Percentiles rank a stretch among this genome's conserved stretches.
Evolutionary conservation across 2,113 vertebrate species (phyloP).

Genomic region (Cervus canadensis): DNA sequence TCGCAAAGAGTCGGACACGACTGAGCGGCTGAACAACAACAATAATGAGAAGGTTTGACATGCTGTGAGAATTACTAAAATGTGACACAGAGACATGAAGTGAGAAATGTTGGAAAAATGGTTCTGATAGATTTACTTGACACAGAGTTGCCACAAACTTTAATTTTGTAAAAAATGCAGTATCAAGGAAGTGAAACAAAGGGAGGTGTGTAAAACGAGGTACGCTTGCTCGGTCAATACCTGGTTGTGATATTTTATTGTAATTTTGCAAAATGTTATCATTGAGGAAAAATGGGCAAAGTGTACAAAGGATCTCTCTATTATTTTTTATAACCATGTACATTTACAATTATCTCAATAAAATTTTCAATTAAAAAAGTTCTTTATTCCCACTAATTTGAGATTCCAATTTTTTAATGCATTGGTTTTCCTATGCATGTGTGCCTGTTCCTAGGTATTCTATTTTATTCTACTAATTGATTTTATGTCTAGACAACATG

Average conservation of each 20-base stretch:
- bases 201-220: background rate
- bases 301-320: background rate
- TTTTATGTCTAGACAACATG: background rate
- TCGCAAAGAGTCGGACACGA: background rate
- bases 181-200: fast-evolving
- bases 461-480: background rate
- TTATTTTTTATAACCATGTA: background rate
- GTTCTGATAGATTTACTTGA: background rate
- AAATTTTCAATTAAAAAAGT: background rate
- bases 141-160: background rate
- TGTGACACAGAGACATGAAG: background rate
- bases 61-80: background rate
- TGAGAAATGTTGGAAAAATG: background rate
- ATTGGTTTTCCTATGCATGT: background rate
- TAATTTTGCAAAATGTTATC: background rate
- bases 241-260: background rate
- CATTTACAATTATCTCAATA: background rate
- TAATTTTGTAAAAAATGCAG: background rate
- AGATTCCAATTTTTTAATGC: background rate
- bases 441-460: background rate
- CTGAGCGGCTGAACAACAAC: background rate
- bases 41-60: background rate
- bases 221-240: background rate
- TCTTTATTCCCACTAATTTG: background rate
- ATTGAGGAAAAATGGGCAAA: background rate